Evolutionary conservation across 1,140 invertebrate genomes (phyloP).

Genomic region (Drosophila sp.): DNA sequence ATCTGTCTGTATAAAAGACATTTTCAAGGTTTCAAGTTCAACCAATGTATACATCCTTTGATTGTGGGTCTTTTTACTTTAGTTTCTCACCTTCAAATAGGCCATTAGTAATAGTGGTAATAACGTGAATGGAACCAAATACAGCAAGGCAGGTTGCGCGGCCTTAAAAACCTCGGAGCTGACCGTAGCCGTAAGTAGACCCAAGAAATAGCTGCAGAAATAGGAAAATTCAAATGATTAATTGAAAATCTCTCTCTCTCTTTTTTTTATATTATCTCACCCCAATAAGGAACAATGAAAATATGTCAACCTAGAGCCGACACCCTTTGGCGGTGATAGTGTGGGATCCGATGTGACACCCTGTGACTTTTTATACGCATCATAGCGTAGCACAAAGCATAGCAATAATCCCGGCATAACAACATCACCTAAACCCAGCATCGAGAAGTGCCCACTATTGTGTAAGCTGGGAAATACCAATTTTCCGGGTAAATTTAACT

Average conservation of each 20-base stretch:
- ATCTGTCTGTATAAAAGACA: too few species aligned
- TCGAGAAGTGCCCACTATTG: constrained; percentile 97
- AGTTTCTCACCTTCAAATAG: constrained; percentile 93
- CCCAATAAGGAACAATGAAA: constrained; percentile 99
- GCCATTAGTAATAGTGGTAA: constrained; percentile 98
- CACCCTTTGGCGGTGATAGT: constrained; percentile 76
- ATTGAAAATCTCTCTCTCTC: neutral
- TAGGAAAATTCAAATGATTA: neutral
- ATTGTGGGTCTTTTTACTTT: too few species aligned
- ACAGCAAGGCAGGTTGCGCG: constrained; percentile 97
- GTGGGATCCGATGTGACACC: constrained; percentile 81
- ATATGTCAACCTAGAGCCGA: constrained; percentile 88
- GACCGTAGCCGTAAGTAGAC: constrained; percentile 97
- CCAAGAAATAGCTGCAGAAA: constrained; percentile 91
- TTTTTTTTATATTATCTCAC: constrained; percentile 43
- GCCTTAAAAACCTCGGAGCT: constrained; percentile 99
- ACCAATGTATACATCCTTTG: neutral
- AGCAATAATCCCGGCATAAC: constrained; percentile 98
- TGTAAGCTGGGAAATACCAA: constrained; percentile 98
- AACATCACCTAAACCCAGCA: constrained; percentile 98
- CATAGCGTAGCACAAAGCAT: constrained; percentile 97
- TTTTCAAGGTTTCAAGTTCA: neutral
- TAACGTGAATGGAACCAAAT: constrained; percentile 98
- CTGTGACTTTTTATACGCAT: constrained; percentile 96
- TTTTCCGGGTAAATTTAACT: constrained; percentile 97